Evolutionary conservation across 1,140 invertebrate species (phyloP).

Genomic region (Homarus americanus): DNA sequence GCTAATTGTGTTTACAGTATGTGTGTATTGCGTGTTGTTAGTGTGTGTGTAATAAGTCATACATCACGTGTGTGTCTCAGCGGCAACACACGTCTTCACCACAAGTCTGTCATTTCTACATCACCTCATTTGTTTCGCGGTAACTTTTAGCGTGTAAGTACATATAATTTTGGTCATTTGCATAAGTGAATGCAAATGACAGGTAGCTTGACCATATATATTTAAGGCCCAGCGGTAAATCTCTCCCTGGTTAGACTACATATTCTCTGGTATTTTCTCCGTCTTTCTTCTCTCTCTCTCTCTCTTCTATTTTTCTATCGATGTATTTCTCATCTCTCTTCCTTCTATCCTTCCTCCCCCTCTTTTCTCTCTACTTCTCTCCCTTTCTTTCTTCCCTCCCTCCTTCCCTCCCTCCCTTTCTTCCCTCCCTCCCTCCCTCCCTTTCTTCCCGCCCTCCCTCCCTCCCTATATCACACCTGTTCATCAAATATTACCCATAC

Average conservation of each 20-base stretch:
- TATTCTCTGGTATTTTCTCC: neutral
- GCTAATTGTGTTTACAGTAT: neutral
- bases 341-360: neutral
- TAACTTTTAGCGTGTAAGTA: neutral
- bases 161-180: constrained; percentile 15
- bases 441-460: too few species aligned
- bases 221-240: constrained; percentile 2
- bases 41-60: neutral
- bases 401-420: neutral
- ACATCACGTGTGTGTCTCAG: neutral
- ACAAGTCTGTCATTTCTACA: neutral
- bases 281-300: neutral
- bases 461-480: too few species aligned
- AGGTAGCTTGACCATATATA: constrained; percentile 12
- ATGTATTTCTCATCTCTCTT: neutral
- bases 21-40: neutral
- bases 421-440: too few species aligned
- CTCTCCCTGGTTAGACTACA: neutral
- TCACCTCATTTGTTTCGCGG: constrained; percentile 1
- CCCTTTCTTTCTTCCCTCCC: neutral
- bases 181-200: constrained; percentile 15
- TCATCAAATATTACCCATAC: too few species aligned
- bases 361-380: neutral
- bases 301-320: neutral
- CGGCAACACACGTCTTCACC: neutral